Percentiles rank a stretch among this genome's conserved stretches.
These are phyloP conservation scores for Helostoma temminkii DNA, from an alignment of 2,797 vertebrate genomes.

Conservation along the genomic window DNA sequence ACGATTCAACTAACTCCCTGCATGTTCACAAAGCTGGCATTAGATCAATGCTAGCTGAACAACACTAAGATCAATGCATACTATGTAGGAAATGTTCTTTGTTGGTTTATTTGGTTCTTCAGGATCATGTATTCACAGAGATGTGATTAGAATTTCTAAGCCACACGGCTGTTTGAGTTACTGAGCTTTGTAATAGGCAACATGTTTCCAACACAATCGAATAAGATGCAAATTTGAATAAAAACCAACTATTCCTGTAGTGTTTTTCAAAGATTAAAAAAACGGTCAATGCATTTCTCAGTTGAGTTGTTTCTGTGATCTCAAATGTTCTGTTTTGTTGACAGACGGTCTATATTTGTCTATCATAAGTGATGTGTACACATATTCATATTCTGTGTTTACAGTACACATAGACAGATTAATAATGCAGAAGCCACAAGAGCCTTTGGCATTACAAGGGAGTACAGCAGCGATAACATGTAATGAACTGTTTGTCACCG, in stretches of 20 bases:
- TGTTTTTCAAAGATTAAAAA: no score
- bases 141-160: constrained; percentile 48
- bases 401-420: constrained; percentile 52
- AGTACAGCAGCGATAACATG: constrained; percentile 53
- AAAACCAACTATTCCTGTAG: constrained; percentile 16
- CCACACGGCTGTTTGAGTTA: constrained; percentile 35
- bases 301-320: constrained; percentile 11
- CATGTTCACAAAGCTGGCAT: constrained; percentile 38
- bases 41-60: constrained; percentile 43
- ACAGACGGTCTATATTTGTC: constrained; percentile 41
- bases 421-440: constrained; percentile 61
- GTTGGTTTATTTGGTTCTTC: constrained; percentile 35
- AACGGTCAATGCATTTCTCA: constrained; percentile 30
- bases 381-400: constrained; percentile 36
- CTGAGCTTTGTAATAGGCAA: constrained; percentile 15
- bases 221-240: constrained; percentile 11
- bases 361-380: constrained; percentile 31
- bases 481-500: constrained; percentile 51
- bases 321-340: constrained; percentile 15
- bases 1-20: constrained; percentile 15
- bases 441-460: constrained; percentile 56
- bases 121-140: constrained; percentile 39
- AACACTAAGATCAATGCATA: constrained; percentile 44
- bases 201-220: constrained; percentile 25
- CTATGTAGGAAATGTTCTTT: constrained; percentile 48